Evolutionary conservation across 2,113 vertebrate genomes (phyloP), one percentile per base, ranked within the genome.

Genomic region (Burhinus oedicnemus): DNA sequence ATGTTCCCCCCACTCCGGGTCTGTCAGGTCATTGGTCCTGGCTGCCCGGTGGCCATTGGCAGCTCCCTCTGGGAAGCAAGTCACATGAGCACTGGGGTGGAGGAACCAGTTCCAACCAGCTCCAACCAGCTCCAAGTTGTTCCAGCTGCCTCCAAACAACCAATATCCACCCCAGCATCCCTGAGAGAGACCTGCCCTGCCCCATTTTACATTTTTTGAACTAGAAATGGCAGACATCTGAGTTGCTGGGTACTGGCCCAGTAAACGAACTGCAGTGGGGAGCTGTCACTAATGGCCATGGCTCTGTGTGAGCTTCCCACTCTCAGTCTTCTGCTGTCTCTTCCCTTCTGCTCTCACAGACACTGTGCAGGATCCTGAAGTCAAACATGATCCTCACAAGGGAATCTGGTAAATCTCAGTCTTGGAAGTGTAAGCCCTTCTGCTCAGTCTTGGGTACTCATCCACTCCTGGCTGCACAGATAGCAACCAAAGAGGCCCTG

Each of bases 281-380:
- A 76, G 21, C 2, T 7, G 16, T 21, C 0, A 0, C 14, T 64
- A 72, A 12, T 5, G 18, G 4, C 21, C 22, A 29, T 8, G 23
- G 8, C 15, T 89, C 34, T 68, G 4, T 49, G 30, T 47, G 47
- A 75, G 6, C 8, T 66, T 70, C 22, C 19, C 14, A 30, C 4
- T 32, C 49, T 54, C 16, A 55, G 21, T 30, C 42, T 66, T 83
- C 26, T 66, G 2, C 30, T 93, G 19, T 40, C 6, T 83, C 27
- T 47, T 75, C 34, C 15, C 7, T 6, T 71, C 6, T 94, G 17
- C 34, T 90, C 15, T 70, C 36, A 15, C 4, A 57, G 36, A 23
- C 25, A 62, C 29, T 54, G 5, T 29, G n/a, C 51, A 76, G 9
- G 12, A 81, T 64, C 38, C n/a, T 72, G 57, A 72, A 86, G 29